A percentile compares a stretch with the other conserved stretches of the same genome.
Evolutionary conservation across 2,113 vertebrate species (phyloP).

Genomic region (Phalacrocorax aristotelis): DNA sequence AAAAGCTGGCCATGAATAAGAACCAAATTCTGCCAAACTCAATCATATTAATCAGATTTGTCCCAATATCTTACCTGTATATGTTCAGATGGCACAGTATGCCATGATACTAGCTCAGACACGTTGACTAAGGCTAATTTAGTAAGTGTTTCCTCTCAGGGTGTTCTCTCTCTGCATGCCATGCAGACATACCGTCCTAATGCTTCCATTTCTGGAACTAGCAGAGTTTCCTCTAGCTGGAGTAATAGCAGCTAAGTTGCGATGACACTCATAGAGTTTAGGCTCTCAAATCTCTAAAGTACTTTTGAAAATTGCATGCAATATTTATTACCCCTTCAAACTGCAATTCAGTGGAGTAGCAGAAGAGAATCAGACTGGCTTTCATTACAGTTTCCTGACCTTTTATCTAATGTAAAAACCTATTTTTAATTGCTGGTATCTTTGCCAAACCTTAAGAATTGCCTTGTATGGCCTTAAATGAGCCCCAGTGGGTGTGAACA

Average conservation of each 20-base stretch:
- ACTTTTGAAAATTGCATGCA: conserved; percentile 59
- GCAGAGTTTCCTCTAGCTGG: conserved; percentile 3
- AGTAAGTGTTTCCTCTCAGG: background rate
- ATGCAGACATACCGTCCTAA: background rate
- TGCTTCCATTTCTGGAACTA: background rate
- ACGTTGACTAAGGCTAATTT: background rate
- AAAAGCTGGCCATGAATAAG: background rate
- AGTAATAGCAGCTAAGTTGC: background rate
- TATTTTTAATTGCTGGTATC: conserved; percentile 45
- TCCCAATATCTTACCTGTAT: background rate
- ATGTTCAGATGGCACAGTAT: background rate
- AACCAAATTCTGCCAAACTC: background rate
- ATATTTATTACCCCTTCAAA: conserved; percentile 61
- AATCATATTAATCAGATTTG: background rate
- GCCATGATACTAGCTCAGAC: background rate
- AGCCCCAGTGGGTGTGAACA: conserved; percentile 3
- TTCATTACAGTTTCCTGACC: conserved; percentile 57
- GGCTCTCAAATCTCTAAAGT: conserved; percentile 56
- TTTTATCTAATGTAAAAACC: conserved; percentile 54
- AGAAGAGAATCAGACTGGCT: conserved; percentile 34
- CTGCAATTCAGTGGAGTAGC: conserved; percentile 46
- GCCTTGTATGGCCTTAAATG: conserved; percentile 14
- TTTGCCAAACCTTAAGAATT: conserved; percentile 63
- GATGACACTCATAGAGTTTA: conserved; percentile 8
- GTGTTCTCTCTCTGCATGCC: background rate